Percentiles rank a stretch among this genome's conserved stretches.
phyloP scores from a whole-genome alignment of 2,888 invertebrate genomes.

The Drosophila nr. fundita region DNA sequence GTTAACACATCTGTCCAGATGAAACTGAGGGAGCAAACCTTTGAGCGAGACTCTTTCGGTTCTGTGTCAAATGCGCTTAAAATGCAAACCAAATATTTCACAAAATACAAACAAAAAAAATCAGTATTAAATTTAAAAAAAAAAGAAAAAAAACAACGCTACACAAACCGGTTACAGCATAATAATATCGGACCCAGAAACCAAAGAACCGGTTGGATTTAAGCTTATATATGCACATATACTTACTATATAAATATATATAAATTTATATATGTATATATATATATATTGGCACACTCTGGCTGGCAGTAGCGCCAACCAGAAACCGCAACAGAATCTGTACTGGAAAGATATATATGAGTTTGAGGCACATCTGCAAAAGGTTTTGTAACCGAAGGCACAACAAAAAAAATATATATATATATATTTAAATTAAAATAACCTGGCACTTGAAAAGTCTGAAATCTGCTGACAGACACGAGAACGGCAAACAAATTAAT shows the following conservation, averaged over 20 bases:
- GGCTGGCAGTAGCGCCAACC: constrained; percentile 12
- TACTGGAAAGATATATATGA: constrained; percentile 7
- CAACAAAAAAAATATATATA: not conserved
- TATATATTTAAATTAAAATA: constrained; percentile 11
- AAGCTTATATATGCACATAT: constrained; percentile 35
- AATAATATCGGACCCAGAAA: constrained; percentile 63
- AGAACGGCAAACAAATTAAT: constrained; percentile 46
- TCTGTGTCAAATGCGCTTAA: constrained; percentile 71
- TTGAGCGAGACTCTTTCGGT: constrained; percentile 21
- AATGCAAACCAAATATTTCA: constrained; percentile 66
- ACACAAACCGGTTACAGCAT: constrained; percentile 70
- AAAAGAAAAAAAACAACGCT: constrained; percentile 18
- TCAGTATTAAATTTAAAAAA: constrained; percentile 57
- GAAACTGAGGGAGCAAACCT: constrained; percentile 19
- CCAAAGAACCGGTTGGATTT: constrained; percentile 64
- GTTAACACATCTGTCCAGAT: constrained; percentile 35
- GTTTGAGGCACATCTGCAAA: constrained; percentile 4
- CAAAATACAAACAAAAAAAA: constrained; percentile 20
- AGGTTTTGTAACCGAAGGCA: constrained; percentile 17
- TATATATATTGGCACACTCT: constrained; percentile 43
- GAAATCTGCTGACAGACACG: constrained; percentile 18
- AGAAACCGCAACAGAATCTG: constrained; percentile 4
- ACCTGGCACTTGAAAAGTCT: not conserved
- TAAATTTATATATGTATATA: constrained; percentile 7
- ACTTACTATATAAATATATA: constrained; percentile 8